Percentiles rank a stretch among this genome's conserved stretches.
phyloP scores from a whole-genome alignment of 1,140 invertebrate species.

The Dendroctonus ponderosae region DNA sequence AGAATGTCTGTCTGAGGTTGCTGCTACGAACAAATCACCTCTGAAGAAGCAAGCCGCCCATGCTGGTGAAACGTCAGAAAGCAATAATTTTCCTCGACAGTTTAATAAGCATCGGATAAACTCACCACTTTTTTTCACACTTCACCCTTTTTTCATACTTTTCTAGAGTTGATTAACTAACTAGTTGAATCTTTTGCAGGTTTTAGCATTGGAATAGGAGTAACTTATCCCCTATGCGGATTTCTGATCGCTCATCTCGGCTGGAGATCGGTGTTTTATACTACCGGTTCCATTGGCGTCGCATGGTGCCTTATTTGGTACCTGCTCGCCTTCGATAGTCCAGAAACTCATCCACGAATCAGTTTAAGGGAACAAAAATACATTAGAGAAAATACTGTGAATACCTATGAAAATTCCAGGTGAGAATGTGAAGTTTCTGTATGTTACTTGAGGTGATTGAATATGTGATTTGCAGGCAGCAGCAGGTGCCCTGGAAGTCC shows the following conservation, averaged over 20 bases:
- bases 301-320: constrained; percentile 69
- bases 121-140: no score
- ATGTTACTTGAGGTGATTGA: constrained; percentile 18
- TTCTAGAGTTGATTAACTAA: no score
- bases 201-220: constrained; percentile 71
- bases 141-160: no score
- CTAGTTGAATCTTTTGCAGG: constrained; percentile 48
- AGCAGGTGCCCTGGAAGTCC: constrained; percentile 67
- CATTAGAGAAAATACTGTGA: constrained; percentile 63
- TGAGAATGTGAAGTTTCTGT: constrained; percentile 35
- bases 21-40: no score
- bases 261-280: constrained; percentile 69
- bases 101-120: no score
- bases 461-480: constrained; percentile 16
- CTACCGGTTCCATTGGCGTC: constrained; percentile 65
- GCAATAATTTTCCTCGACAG: no score
- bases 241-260: constrained; percentile 67
- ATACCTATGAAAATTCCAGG: constrained; percentile 54
- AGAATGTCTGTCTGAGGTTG: no score
- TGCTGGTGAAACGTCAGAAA: no score
- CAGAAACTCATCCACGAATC: constrained; percentile 72
- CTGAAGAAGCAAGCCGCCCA: no score
- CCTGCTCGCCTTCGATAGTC: constrained; percentile 71
- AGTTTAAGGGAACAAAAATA: constrained; percentile 66
- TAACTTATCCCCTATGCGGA: constrained; percentile 69